phyloP scores from a whole-genome alignment of 2,888 invertebrate genomes.

The Philonicus albiceps region DNA sequence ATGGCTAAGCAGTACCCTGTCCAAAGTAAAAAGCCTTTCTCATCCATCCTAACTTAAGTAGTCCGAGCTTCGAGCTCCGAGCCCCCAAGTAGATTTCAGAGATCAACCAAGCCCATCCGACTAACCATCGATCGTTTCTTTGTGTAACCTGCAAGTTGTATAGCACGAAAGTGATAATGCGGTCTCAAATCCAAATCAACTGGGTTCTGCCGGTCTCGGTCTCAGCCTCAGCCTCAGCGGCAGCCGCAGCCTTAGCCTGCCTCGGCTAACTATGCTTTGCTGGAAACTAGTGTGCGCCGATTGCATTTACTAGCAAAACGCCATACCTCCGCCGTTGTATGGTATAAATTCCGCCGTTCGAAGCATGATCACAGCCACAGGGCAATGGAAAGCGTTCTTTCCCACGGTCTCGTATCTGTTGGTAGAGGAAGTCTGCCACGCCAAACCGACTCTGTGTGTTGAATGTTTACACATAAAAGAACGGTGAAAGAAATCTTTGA shows the following conservation, averaged over 20 bases:
- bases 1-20: neutral
- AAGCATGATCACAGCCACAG: constrained; percentile 44
- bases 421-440: constrained; percentile 53
- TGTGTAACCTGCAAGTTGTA: constrained; percentile 18
- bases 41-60: neutral
- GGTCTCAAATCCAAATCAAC: constrained; percentile 1
- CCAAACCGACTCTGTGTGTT: constrained; percentile 52
- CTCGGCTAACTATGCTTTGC: neutral
- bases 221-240: neutral
- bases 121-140: constrained; percentile 16
- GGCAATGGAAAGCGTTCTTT: constrained; percentile 55
- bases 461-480: constrained; percentile 41
- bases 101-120: constrained; percentile 38
- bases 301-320: neutral
- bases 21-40: constrained; percentile 16
- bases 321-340: neutral
- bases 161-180: constrained; percentile 18
- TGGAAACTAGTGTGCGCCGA: neutral
- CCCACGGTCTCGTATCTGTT: constrained; percentile 63
- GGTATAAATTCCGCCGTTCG: constrained; percentile 9
- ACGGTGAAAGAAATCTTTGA: constrained; percentile 40
- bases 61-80: neutral
- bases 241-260: neutral
- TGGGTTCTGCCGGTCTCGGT: neutral
- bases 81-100: constrained; percentile 4